phyloP scores from a whole-genome alignment of 2,797 vertebrate species.

The Knipowitschia caucasica region DNA sequence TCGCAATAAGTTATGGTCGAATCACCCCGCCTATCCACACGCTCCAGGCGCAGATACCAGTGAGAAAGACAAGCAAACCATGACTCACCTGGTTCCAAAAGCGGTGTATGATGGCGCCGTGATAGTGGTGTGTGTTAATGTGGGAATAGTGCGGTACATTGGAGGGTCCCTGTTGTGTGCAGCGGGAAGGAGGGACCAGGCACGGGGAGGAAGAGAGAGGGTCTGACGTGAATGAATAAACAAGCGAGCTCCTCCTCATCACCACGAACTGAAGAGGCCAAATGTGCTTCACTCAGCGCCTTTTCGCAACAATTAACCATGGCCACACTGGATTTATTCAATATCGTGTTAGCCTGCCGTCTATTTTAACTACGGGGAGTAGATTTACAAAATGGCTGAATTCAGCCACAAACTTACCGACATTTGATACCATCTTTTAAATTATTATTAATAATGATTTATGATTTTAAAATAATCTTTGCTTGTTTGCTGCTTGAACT shows the following conservation, averaged over 20 bases:
- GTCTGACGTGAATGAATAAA: constrained; percentile 82
- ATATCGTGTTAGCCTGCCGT: not conserved
- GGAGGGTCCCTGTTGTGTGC: constrained; percentile 70
- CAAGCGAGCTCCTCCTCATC: constrained; percentile 76
- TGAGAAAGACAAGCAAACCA: constrained; percentile 17
- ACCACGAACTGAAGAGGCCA: constrained; percentile 57
- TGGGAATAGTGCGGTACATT: constrained; percentile 49
- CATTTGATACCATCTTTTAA: not conserved
- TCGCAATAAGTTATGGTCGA: constrained; percentile 69
- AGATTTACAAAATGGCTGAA: too few relatives aligned
- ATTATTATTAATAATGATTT: not conserved
- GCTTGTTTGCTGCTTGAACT: not conserved
- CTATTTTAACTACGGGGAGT: too few relatives aligned
- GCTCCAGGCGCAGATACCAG: constrained; percentile 24
- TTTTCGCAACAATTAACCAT: constrained; percentile 10
- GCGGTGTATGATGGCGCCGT: constrained; percentile 75
- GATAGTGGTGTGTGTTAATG: constrained; percentile 53
- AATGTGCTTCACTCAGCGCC: constrained; percentile 38
- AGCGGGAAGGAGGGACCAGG: constrained; percentile 73
- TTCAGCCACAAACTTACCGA: too few relatives aligned
- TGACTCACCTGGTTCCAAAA: constrained; percentile 81
- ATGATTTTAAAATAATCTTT: not conserved
- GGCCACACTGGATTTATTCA: not conserved
- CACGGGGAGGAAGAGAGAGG: constrained; percentile 63
- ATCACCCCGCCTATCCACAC: constrained; percentile 64